A percentile compares a stretch with the other conserved stretches of the same genome.
phyloP scores from a whole-genome alignment of 2,797 vertebrate genomes.

The Linurgus olivaceus region DNA sequence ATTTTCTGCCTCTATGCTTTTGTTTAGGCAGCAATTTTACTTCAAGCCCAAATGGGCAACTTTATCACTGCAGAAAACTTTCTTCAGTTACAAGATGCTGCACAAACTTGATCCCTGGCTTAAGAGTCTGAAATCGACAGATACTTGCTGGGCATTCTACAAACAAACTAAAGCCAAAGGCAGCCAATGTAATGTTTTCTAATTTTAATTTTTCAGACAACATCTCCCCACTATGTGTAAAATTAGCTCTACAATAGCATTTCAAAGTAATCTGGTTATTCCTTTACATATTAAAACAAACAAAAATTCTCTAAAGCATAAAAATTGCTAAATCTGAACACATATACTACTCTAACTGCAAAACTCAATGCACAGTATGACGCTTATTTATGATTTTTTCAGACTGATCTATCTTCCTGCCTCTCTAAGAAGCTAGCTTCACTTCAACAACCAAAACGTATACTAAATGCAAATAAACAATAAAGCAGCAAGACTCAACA shows the following conservation, averaged over 20 bases:
- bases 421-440: slow-evolving; percentile 32
- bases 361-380: slow-evolving; percentile 58
- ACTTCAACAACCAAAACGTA: slow-evolving; percentile 33
- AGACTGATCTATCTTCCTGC: slow-evolving; percentile 22
- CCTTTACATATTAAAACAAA: slow-evolving; percentile 50
- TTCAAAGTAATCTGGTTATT: slow-evolving; percentile 48
- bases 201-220: slow-evolving; percentile 48
- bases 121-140: neutral
- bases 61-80: neutral
- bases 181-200: slow-evolving; percentile 39
- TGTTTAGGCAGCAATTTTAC: neutral
- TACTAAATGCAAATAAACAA: slow-evolving; percentile 44
- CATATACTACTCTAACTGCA: slow-evolving; percentile 46
- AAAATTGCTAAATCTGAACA: slow-evolving; percentile 50
- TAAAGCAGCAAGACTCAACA: slow-evolving; percentile 38
- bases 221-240: neutral
- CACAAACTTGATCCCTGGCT: neutral
- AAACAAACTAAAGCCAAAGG: slow-evolving; percentile 42
- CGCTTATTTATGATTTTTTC: slow-evolving; percentile 35
- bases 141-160: neutral
- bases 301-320: slow-evolving; percentile 37
- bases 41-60: neutral
- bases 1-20: slow-evolving; percentile 20
- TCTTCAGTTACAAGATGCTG: neutral
- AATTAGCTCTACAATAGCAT: slow-evolving; percentile 57